Conservation (phyloP, 1,140 invertebrate species). For the Macrobrachium nipponense region DNA sequence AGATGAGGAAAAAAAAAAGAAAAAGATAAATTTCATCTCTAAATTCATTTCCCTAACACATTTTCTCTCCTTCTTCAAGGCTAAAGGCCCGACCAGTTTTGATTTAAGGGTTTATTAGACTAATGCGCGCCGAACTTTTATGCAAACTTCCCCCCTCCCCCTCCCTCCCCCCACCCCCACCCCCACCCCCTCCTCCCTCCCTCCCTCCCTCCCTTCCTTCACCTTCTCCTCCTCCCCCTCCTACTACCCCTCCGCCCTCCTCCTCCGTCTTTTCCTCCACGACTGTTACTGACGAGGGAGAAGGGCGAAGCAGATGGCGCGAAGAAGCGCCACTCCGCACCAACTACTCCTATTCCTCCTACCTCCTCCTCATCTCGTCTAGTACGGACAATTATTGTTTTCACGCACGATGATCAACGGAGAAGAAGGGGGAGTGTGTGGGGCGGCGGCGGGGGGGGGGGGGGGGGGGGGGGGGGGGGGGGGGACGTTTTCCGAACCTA, state of each 20-base stretch:
- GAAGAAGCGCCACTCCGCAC: too few species aligned
- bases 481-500: too few species aligned
- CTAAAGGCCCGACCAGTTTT: slow-evolving; percentile 53
- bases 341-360: too few species aligned
- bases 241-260: not conserved
- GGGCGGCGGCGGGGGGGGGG: too few species aligned
- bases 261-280: not conserved
- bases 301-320: too few species aligned
- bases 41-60: slow-evolving; percentile 48
- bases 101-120: slow-evolving; percentile 55
- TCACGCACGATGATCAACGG: too few species aligned
- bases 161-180: not conserved
- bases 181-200: not conserved
- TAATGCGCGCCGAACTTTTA: slow-evolving; percentile 48
- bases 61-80: slow-evolving; percentile 50
- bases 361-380: too few species aligned
- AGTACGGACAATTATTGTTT: too few species aligned
- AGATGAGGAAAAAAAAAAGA: not conserved
- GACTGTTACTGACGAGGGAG: not conserved
- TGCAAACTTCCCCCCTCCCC: slow-evolving; percentile 35
- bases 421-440: too few species aligned
- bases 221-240: not conserved
- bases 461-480: too few species aligned
- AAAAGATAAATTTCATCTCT: slow-evolving; percentile 34
- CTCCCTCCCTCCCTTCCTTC: not conserved